Evolutionary conservation across 2,113 vertebrate genomes (phyloP), one percentile per base, ranked within the genome.

Genomic region (Equus quagga): DNA sequence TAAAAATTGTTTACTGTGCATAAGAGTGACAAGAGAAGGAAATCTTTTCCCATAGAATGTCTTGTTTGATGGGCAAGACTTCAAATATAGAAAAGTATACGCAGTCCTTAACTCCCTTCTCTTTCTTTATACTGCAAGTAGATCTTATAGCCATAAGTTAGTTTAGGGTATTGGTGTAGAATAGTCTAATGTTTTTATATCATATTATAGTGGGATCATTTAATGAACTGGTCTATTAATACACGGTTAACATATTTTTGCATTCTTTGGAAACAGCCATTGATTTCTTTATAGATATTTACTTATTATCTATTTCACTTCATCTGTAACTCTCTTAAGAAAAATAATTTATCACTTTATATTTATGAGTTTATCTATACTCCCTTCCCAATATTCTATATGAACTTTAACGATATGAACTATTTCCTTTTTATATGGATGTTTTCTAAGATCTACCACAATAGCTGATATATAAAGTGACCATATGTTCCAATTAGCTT

Each of bases 231-330:
- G 2, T 67, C 41, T 91, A 31, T n/a, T 96, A 67, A 23, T n/a
- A 69, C 11, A 28, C 36, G 12, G 44, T 54, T 90, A 95, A 65
- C 10, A 67, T 54, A 19, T 17, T 41, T 79, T 93, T 72, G 10
- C 9, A 62, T 84, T 93, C 28, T 82, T 96, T 65, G 8, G 4
- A 97, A 94, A 83, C 0, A 44, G 8, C 60, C 72, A 86, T 24
- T 62, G 36, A 88, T 78, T 36, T 56, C 33, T 94, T 65, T 69
- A 17, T n/a, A 95, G 72, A 24, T 75, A 69, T 89, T 95, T 89
- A 94, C 1, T 91, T 41, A 93, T 60, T 51, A 73, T 23, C 2
- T 51, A 62, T 0, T 76, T 2, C 4, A 73, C 19, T 80, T 76
- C 62, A 78, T 70, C 44, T 46, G 62, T 51, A 96, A 84, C 46